Evolutionary conservation across 2,113 vertebrate species (phyloP), one percentile per base, ranked within the genome.

Genomic region (Furnarius figulus): DNA sequence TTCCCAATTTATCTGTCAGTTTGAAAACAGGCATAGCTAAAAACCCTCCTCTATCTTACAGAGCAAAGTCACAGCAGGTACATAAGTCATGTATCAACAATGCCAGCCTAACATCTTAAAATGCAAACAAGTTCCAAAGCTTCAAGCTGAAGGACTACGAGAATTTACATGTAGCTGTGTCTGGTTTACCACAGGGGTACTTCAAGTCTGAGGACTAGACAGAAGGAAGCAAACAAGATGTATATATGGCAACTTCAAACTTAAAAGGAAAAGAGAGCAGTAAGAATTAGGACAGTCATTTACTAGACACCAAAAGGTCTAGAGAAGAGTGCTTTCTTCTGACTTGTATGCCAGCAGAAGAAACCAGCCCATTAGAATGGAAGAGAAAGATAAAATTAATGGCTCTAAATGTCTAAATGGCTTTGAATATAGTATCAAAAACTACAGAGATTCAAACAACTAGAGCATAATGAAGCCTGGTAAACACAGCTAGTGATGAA

Each of bases 401-500:
- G n/a, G 9, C 40, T 93, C 16, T 19, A 90, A 87, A 44, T 75
- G 22, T 68, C 58, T 56, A 82, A 94, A 82, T 49, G 25, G 59
- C 82, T 95, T 90, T 81, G 87, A 84, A 74, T 77, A 86, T 92
- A 92, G 49, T 62, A 88, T 42, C 22, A 55, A 74, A 90, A 95
- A 85, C 68, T 78, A 87, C 31, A 58, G 66, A 93, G 40, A 61
- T 76, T 24, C 37, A 66, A 92, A 76, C 18, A 65, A 66, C 39
- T 63, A 62, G 2, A 77, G 56, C 14, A 73, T 88, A 92, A 90
- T 24, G 85, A 94, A 40, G 49, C 27, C 85, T 63, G 52, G 59
- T 80, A 90, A 94, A 95, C 75, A 88, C 30, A 46, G 44, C 24
- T 67, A 88, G 82, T 52, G 92, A 95, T 77, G 75, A 78, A 96